A percentile compares a stretch with the other conserved stretches of the same genome.
Evolutionary conservation across 2,797 vertebrate species (phyloP).

Genomic region (Crypturellus tataupa): DNA sequence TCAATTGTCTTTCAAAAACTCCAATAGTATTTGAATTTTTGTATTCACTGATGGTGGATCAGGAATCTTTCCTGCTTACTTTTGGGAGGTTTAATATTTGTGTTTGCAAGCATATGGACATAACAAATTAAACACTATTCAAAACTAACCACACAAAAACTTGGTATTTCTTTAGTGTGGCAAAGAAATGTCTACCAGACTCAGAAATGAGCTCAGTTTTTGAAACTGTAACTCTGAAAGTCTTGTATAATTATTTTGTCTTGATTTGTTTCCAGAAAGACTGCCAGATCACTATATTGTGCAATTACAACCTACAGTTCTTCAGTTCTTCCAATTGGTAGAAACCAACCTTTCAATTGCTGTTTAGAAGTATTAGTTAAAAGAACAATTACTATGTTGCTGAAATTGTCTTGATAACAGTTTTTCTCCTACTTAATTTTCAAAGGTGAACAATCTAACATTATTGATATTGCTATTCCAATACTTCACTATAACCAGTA

Average conservation of each 20-base stretch:
- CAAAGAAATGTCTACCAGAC: neutral
- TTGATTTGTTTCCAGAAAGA: neutral
- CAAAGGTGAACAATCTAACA: neutral
- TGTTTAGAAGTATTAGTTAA: neutral
- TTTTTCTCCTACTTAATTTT: neutral
- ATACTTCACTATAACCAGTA: neutral
- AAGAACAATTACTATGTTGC: neutral
- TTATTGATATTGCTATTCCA: neutral
- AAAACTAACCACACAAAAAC: neutral
- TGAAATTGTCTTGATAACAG: neutral
- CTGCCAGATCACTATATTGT: neutral
- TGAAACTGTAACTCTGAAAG: neutral
- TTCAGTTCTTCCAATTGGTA: neutral
- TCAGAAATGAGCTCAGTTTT: constrained; percentile 19
- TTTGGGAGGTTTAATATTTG: neutral
- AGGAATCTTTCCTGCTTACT: neutral
- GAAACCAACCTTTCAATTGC: neutral
- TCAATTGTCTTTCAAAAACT: neutral
- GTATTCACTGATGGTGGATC: neutral
- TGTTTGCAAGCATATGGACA: neutral
- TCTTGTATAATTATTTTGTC: neutral
- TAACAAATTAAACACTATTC: neutral
- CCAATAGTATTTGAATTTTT: neutral
- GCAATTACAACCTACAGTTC: neutral
- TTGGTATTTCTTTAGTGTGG: neutral